Conservation (phyloP, 2,888 invertebrate genomes). For the Byasa hedistus region DNA sequence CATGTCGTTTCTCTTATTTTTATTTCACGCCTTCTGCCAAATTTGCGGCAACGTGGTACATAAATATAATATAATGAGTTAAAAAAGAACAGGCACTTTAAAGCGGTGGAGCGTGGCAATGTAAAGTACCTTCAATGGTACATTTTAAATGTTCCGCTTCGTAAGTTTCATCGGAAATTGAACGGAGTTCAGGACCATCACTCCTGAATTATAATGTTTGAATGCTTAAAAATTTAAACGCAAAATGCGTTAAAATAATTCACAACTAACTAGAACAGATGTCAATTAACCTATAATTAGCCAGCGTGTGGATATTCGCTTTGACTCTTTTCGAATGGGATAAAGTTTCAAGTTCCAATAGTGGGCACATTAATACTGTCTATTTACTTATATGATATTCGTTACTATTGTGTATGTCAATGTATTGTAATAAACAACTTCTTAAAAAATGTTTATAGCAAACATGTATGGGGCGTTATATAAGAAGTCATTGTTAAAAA, state of each 20-base stretch:
- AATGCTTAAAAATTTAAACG: background rate
- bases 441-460: too few species aligned
- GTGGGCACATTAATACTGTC: too few species aligned
- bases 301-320: too few species aligned
- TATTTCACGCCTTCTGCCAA: background rate
- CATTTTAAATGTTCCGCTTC: slow-evolving; percentile 28
- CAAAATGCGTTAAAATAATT: background rate
- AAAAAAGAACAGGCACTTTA: slow-evolving; percentile 18
- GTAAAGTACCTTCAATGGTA: slow-evolving; percentile 20
- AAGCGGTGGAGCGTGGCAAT: slow-evolving; percentile 15
- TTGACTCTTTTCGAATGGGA: too few species aligned
- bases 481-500: too few species aligned
- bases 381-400: too few species aligned
- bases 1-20: background rate
- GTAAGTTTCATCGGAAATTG: slow-evolving; percentile 26
- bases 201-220: slow-evolving; percentile 10
- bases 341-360: too few species aligned
- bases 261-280: background rate
- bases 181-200: slow-evolving; percentile 21
- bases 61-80: slow-evolving; percentile 16
- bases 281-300: too few species aligned
- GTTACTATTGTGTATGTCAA: too few species aligned
- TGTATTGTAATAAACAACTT: too few species aligned
- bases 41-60: background rate
- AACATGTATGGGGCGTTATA: too few species aligned